These are phyloP conservation scores for Drosophila suboccidentalis DNA, from an alignment of 2,888 invertebrate genomes.

Conservation along the genomic window DNA sequence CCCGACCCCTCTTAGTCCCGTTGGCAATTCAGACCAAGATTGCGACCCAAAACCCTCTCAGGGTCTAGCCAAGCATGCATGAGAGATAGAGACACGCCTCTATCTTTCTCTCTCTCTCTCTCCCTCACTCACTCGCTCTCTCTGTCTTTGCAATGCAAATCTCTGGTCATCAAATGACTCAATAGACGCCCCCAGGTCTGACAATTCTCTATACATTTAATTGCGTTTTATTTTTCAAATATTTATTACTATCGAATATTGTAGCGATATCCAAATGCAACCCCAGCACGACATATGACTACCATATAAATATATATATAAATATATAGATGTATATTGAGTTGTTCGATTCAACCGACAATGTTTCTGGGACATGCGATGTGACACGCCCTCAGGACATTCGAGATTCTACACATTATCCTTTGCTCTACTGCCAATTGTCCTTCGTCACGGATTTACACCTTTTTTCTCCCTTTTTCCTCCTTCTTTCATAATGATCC, in stretches of 20 bases:
- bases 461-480: neutral
- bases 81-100: conserved; percentile 37
- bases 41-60: neutral
- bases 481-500: conserved; percentile 30
- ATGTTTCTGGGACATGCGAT: conserved; percentile 69
- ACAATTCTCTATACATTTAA: conserved; percentile 59
- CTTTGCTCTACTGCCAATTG: conserved; percentile 25
- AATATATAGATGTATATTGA: conserved; percentile 16
- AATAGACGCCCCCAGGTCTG: conserved; percentile 48
- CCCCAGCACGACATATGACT: conserved; percentile 39
- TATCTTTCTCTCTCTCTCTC: conserved; percentile 7
- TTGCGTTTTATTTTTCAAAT: conserved; percentile 80
- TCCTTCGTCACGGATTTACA: conserved; percentile 44
- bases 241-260: conserved; percentile 80
- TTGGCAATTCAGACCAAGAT: neutral
- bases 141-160: conserved; percentile 54
- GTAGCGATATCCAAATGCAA: conserved; percentile 57
- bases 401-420: conserved; percentile 25
- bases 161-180: conserved; percentile 71
- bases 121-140: neutral
- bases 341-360: conserved; percentile 37
- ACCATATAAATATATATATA: conserved; percentile 29
- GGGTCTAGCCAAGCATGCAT: conserved; percentile 9
- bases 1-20: neutral
- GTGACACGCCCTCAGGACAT: conserved; percentile 45